Base-by-base conservation (phyloP, 2,888 invertebrate genomes). In the Dendrolimus houi region DNA sequence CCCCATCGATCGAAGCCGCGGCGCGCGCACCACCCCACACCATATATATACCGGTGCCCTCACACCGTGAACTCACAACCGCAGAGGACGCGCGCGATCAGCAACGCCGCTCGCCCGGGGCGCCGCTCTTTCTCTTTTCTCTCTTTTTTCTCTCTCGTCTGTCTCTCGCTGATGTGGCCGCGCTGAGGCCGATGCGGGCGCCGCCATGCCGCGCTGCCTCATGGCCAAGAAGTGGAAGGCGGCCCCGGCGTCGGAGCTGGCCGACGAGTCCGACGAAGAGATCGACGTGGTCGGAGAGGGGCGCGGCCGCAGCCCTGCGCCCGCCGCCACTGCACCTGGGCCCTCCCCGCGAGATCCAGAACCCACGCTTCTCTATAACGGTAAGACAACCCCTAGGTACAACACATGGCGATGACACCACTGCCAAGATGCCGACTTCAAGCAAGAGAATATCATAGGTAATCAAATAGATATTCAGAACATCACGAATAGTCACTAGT, bases 171-270 rank as follows among this genome's bases (percentile, higher is more conserved):
- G 79, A 88, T 89, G 88, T 83, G 86, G 88, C 78, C 85, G 86
- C 85, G 87, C 85, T 87, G 87, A 86, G 84, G 88, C 87, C 81
- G 88, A 89, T 91, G 87, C 86, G 82, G 86, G 91, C 90, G 87
- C 89, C 91, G 93, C 92, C 87, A 97, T 97, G 97, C 97, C 97
- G 92, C 96, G 97, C 87, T 97, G 97, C 93, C 94, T 97, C 89
- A 97, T 97, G 96, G 97, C 97, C 79, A 97, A 97, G 92, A 97
- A 97, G 93, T 97, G 97, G 96, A 97, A 97, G 94, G 95, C 94
- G 85, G 87, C 81, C 79, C 82, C 83, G 79, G 84, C 79, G 82
- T 85, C 83, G 84, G 92, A 84, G 86, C 92, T 91, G 80, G 93
- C 93, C 69, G 94, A 94, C 70, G 88, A 89, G 92, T 86, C 87